Conservation (phyloP, 2,113 vertebrate species). For the Stercorarius parasiticus region DNA sequence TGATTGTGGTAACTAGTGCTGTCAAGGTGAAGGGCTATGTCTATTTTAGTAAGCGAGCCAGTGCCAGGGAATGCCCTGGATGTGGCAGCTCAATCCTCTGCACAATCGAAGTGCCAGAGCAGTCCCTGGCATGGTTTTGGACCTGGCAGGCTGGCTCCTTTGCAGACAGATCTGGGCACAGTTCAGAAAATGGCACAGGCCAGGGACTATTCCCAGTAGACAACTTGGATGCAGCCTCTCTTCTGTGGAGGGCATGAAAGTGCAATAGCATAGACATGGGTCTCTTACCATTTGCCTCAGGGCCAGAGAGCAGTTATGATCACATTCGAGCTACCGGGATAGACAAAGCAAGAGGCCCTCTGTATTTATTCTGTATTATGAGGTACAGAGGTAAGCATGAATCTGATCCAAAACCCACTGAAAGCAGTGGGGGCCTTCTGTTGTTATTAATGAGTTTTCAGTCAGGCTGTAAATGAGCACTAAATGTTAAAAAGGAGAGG, state of each 20-base stretch:
- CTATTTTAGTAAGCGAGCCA: not conserved
- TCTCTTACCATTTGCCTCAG: not conserved
- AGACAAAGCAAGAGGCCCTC: not conserved
- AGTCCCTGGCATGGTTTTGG: not conserved
- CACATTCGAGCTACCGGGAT: not conserved
- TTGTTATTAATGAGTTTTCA: not conserved
- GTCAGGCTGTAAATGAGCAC: not conserved
- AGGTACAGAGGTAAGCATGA: slow-evolving; percentile 16
- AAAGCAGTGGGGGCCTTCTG: not conserved
- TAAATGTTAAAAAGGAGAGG: not conserved
- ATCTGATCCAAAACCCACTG: not conserved
- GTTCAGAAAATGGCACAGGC: not conserved
- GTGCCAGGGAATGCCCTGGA: not conserved
- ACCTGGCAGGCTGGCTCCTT: not conserved
- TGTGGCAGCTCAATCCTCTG: not conserved
- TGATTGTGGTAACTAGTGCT: not conserved
- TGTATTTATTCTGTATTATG: not conserved
- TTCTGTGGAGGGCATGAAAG: not conserved
- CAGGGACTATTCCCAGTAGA: not conserved
- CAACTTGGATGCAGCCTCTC: not conserved
- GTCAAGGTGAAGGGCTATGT: not conserved
- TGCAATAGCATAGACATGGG: not conserved
- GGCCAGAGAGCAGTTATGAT: not conserved
- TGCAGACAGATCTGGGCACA: not conserved
- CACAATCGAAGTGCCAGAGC: not conserved